These are phyloP conservation scores for Amazona vittata DNA, from an alignment of 2,113 vertebrate genomes.

Conservation along the genomic window DNA sequence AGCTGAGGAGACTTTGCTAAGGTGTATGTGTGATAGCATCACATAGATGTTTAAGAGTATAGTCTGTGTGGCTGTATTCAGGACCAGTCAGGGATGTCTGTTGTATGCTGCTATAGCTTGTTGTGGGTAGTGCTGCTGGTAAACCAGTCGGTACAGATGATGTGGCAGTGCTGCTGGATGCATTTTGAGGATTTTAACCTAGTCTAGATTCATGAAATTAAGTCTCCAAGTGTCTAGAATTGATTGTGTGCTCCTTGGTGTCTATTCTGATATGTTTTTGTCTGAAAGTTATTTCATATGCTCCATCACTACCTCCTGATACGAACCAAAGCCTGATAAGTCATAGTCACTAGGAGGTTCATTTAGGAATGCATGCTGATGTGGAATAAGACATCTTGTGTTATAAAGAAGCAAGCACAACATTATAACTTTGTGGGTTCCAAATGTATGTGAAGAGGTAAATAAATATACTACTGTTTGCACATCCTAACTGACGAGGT, in stretches of 20 bases:
- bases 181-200: neutral
- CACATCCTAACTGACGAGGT: neutral
- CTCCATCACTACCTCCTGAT: rapidly evolving
- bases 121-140: neutral
- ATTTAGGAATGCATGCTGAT: neutral
- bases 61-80: rapidly evolving
- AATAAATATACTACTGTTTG: neutral
- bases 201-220: neutral
- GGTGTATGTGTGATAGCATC: neutral
- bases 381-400: neutral
- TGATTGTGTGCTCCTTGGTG: neutral
- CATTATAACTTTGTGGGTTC: neutral
- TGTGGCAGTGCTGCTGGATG: neutral
- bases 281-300: neutral
- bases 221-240: neutral
- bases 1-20: neutral
- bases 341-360: rapidly evolving
- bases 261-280: neutral
- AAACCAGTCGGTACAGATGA: neutral
- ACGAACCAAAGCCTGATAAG: neutral
- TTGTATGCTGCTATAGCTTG: neutral
- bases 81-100: rapidly evolving
- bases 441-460: neutral
- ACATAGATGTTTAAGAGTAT: neutral
- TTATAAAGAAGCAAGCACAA: neutral